Base-by-base conservation (phyloP, 2,888 invertebrate species). In the Drosophila heteroneura region DNA sequence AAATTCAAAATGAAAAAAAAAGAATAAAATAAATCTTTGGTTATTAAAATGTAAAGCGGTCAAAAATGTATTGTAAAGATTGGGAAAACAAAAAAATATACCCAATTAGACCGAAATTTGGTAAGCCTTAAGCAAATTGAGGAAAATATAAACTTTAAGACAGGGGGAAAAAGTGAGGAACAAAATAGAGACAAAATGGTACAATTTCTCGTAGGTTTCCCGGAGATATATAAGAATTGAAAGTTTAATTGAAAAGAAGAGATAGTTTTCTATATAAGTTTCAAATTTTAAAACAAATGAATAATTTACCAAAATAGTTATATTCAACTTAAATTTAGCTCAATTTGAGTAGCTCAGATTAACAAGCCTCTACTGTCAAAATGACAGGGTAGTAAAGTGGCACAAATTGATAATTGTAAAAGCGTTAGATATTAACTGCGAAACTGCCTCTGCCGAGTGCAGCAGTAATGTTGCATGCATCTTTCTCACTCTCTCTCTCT, bases 381-480 rank as follows among this genome's bases (percentile, higher is more conserved):
- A 22, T 33, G 5, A 44, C 30, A 74, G 79, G 70, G 78, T 78
- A 73, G 68, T 39, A 33, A 35, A 28, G 59, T 47, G 44, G 60
- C 54, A 49, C 70, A 71, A 54, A 66, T 41, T 56, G 59, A 68
- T 76, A 74, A 63, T 64, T 66, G 65, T 53, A 51, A 63, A 64
- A 67, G 51, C 74, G 68, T 67, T 83, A 63, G 89, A 88, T 90
- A 83, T 90, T 90, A 85, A 88, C 79, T 78, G 53, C 28, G 37
- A 79, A 75, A 80, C 71, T 75, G 68, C 56, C 68, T 32, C 56
- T 22, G 41, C 32, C 10, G 60, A 44, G 35, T 58, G 54, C 22
- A 35, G 54, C 16, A 49, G 64, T 70, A 70, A 67, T 71, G 68
- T 65, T 70, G 73, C 63, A 58, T 53, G 66, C 26, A 26, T 49